These are phyloP conservation scores for Antheraea assamensis DNA, from an alignment of 2,888 invertebrate species.

Conservation along the genomic window DNA sequence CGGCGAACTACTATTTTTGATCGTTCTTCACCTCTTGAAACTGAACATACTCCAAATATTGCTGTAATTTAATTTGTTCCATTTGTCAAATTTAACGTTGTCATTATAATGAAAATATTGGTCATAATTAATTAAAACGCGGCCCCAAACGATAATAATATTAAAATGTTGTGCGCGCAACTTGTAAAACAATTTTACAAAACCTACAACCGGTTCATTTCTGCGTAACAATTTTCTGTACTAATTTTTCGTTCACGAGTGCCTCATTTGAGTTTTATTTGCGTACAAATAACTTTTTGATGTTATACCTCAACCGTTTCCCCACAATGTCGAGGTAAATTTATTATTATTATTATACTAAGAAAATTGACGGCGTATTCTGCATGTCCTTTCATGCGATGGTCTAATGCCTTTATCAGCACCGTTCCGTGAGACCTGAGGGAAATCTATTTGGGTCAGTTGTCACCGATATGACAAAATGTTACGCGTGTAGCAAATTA, in stretches of 20 bases:
- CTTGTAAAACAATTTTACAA: not conserved
- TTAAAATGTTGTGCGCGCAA: not conserved
- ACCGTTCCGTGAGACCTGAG: not conserved
- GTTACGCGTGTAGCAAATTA: not conserved
- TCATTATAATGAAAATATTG: too few relatives aligned
- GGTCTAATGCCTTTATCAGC: conserved; percentile 1
- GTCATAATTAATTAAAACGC: too few relatives aligned
- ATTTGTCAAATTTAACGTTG: too few relatives aligned
- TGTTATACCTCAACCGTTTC: not conserved
- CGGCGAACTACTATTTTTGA: too few relatives aligned
- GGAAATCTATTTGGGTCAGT: not conserved
- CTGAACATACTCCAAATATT: too few relatives aligned
- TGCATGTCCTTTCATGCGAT: conserved; percentile 2
- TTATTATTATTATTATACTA: not conserved
- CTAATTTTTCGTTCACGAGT: not conserved
- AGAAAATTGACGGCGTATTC: not conserved
- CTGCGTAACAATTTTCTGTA: not conserved
- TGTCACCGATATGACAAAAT: not conserved
- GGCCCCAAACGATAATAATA: too few relatives aligned
- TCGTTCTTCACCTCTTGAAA: too few relatives aligned
- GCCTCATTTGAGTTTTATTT: not conserved
- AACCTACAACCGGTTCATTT: not conserved
- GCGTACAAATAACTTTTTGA: not conserved
- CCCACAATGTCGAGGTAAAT: not conserved
- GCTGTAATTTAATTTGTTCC: too few relatives aligned